Conservation (phyloP, 2,797 vertebrate genomes). For the Phataginus tetradactyla region DNA sequence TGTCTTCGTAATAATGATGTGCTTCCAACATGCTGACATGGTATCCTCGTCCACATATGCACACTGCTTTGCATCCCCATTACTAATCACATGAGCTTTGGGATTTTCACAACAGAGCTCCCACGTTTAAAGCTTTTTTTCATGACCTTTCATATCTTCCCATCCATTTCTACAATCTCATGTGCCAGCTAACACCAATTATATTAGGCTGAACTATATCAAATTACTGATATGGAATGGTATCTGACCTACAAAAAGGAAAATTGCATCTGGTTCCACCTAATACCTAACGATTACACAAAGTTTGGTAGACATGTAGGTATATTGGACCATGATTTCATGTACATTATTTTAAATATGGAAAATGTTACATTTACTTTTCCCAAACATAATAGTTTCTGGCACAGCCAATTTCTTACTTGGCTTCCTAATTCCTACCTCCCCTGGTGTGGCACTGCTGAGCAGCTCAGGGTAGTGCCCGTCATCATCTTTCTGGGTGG, state of each 20-base stretch:
- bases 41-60: no score
- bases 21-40: neutral
- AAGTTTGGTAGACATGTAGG: no score
- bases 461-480: no score
- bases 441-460: rapidly evolving
- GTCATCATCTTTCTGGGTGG: neutral
- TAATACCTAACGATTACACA: neutral
- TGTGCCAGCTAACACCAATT: neutral
- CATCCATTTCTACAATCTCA: neutral
- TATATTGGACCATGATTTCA: neutral
- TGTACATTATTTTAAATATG: neutral
- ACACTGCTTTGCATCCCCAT: neutral
- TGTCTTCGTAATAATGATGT: neutral
- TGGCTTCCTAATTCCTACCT: neutral
- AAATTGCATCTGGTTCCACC: neutral
- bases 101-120: neutral
- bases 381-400: neutral
- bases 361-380: neutral
- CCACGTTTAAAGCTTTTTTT: neutral
- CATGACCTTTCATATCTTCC: neutral
- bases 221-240: neutral
- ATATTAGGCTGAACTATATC: neutral
- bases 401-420: neutral
- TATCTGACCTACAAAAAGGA: neutral
- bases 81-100: neutral